Percentiles rank a stretch among this genome's conserved stretches.
phyloP scores from a whole-genome alignment of 2,888 invertebrate species.

The Drosophila affinis region DNA sequence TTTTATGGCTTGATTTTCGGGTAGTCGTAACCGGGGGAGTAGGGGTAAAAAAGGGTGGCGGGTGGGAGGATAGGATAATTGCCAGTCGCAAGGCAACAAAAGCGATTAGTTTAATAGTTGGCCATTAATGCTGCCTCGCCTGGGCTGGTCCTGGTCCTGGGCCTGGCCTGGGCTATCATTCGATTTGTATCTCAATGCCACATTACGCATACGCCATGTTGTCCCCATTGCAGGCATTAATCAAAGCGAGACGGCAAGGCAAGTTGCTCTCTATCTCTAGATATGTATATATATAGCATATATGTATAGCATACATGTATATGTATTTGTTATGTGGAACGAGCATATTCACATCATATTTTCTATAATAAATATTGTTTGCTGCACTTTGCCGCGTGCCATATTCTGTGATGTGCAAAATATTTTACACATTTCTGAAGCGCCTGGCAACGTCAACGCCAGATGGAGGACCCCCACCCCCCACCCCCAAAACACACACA shows the following conservation, averaged over 20 bases:
- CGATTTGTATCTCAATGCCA: conserved; percentile 33
- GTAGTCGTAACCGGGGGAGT: no score
- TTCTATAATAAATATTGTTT: conserved; percentile 68
- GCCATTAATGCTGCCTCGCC: conserved; percentile 62
- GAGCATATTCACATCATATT: conserved; percentile 34
- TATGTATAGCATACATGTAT: not conserved
- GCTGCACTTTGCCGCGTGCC: conserved; percentile 58
- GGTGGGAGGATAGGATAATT: conserved; percentile 57
- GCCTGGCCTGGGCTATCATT: conserved; percentile 32
- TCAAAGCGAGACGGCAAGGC: conserved; percentile 45
- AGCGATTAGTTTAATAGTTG: conserved; percentile 73
- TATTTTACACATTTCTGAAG: conserved; percentile 62
- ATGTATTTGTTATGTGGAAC: not conserved
- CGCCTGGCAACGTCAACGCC: conserved; percentile 35
- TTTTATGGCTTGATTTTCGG: conserved; percentile 40
- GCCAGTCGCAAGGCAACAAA: conserved; percentile 54
- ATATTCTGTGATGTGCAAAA: conserved; percentile 56
- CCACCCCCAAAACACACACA: no score
- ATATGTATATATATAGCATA: not conserved
- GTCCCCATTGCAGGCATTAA: conserved; percentile 60
- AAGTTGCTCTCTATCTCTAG: not conserved
- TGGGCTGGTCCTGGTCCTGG: not conserved
- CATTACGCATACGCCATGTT: conserved; percentile 50
- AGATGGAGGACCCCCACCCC: conserved; percentile 26
- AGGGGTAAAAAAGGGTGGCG: not conserved